Percentiles rank a stretch among this genome's conserved stretches.
Evolutionary conservation across 1,140 invertebrate genomes (phyloP).

Genomic region (Pseudoatta argentina): DNA sequence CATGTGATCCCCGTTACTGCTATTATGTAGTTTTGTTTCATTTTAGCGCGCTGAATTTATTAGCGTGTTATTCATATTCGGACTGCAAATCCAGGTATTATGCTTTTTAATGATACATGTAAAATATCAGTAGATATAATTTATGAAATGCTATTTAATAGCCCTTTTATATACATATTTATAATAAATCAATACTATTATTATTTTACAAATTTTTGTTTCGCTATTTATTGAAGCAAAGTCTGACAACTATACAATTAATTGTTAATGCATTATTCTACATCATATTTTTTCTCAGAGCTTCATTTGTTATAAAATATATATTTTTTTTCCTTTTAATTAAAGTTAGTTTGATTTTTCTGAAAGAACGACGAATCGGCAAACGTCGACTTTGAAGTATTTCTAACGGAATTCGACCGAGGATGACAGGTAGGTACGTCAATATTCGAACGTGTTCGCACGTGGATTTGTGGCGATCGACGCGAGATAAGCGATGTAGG

Average conservation of each 20-base stretch:
- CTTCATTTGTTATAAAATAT: neutral
- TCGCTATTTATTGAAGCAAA: neutral
- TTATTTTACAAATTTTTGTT: neutral
- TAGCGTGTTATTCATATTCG: too few species aligned
- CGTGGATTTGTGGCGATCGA: slow-evolving; percentile 57
- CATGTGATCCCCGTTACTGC: slow-evolving; percentile 9
- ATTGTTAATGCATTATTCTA: neutral
- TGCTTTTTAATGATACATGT: neutral
- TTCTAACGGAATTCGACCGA: slow-evolving; percentile 1
- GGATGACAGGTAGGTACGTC: slow-evolving; percentile 59
- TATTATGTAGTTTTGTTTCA: slow-evolving; percentile 19
- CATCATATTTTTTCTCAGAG: too few species aligned
- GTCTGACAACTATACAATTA: neutral
- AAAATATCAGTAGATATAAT: neutral
- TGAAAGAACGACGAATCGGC: neutral
- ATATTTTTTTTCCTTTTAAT: neutral
- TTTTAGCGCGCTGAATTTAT: neutral
- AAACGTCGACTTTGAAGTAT: neutral
- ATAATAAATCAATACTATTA: neutral
- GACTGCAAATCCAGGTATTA: neutral
- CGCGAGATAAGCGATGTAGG: slow-evolving; percentile 68
- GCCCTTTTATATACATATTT: neutral
- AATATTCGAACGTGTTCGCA: slow-evolving; percentile 57
- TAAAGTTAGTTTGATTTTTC: neutral
- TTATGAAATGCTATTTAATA: neutral